Base-by-base conservation (phyloP, 2,888 invertebrate genomes). In the Tethea ocularis region DNA sequence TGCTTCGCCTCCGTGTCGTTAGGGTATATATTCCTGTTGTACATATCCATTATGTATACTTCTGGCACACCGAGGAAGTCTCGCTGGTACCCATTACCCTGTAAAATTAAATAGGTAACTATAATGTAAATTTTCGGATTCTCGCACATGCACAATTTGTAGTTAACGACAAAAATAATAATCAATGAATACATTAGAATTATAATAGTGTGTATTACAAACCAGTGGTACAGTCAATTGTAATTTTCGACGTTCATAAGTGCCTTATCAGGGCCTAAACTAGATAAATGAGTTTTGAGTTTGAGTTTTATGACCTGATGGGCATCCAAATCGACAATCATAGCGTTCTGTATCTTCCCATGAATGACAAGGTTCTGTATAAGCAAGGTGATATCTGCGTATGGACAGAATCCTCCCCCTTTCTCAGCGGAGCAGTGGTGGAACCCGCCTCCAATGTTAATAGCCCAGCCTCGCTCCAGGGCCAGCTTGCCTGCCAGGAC, bases 241-340 rank as follows among this genome's bases (percentile, higher is more conserved):
- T n/a, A n/a, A n/a, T n/a, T n/a, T n/a, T n/a, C n/a, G n/a, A n/a
- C n/a, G n/a, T n/a, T n/a, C n/a, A n/a, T n/a, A n/a, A n/a, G n/a
- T n/a, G n/a, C n/a, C n/a, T n/a, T n/a, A n/a, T n/a, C n/a, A n/a
- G n/a, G n/a, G n/a, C n/a, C n/a, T n/a, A n/a, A n/a, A n/a, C n/a
- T n/a, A n/a, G n/a, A n/a, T n/a, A n/a, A n/a, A n/a, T n/a, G n/a
- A n/a, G n/a, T n/a, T n/a, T n/a, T n/a, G n/a, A n/a, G n/a, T n/a
- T n/a, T n/a, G n/a, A n/a, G n/a, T n/a, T n/a, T n/a, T n/a, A n/a
- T n/a, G n/a, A 96, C 96, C 94, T 98, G 98, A 89, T 98, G 98
- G 3, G 98, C 98, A 89, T 98, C 98, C 78, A 98, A 92, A 86
- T 98, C 98, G 8, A 98, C 94, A 74, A 98, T 97, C 97, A 98